Evolutionary conservation across 2,113 vertebrate species (phyloP).

Genomic region (Cyanistes caeruleus): DNA sequence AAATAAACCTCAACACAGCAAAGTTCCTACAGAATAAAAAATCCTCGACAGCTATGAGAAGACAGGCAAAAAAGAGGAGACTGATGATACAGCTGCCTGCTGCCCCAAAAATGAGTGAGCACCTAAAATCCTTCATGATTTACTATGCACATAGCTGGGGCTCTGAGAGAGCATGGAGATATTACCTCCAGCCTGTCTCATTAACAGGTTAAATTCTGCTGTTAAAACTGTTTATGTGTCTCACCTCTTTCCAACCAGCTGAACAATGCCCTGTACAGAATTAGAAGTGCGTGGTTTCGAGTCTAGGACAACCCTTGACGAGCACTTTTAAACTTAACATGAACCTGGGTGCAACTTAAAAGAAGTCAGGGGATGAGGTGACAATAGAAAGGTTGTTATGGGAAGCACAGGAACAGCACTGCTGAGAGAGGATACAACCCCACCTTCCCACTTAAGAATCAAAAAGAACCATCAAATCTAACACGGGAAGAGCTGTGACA

Average conservation of each 20-base stretch:
- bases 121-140: background rate
- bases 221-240: slow-evolving; percentile 24
- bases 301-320: background rate
- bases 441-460: background rate
- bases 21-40: background rate
- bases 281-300: background rate
- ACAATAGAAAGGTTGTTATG: background rate
- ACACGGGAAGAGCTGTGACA: background rate
- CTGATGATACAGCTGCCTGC: background rate
- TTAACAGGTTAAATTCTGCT: slow-evolving; percentile 32
- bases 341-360: background rate
- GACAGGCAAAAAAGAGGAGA: slow-evolving; percentile 18
- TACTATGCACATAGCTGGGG: background rate
- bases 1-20: background rate
- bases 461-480: background rate
- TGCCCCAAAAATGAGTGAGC: background rate
- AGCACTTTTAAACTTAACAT: background rate
- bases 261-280: background rate
- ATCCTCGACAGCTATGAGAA: background rate
- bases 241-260: slow-evolving; percentile 27
- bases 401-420: slow-evolving; percentile 9
- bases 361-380: background rate
- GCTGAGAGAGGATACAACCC: background rate
- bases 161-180: background rate
- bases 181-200: slow-evolving; percentile 21